Percentiles rank a stretch among this genome's conserved stretches.
phyloP scores from a whole-genome alignment of 2,888 invertebrate genomes.

The Venustoraphidia nigricollis region DNA sequence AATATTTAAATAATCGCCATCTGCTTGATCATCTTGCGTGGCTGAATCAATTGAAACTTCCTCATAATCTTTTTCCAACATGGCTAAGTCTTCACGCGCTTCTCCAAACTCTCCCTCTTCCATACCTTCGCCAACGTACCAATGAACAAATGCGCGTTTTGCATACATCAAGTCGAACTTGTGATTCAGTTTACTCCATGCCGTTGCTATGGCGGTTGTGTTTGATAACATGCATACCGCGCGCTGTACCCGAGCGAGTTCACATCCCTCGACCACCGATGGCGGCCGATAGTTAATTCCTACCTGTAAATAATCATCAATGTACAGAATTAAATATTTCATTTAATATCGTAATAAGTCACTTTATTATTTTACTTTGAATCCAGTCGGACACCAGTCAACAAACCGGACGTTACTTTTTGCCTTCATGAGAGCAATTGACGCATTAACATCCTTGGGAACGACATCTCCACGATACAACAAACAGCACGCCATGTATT shows the following conservation, averaged over 20 bases:
- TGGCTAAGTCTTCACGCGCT: constrained; percentile 62
- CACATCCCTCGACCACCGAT: constrained; percentile 39
- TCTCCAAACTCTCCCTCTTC: constrained; percentile 72
- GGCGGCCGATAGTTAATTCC: constrained; percentile 79
- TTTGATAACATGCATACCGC: constrained; percentile 85
- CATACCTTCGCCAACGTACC: constrained; percentile 69
- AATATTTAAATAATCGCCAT: constrained; percentile 1
- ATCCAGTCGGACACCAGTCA: constrained; percentile 91
- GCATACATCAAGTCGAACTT: constrained; percentile 93
- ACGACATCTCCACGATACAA: constrained; percentile 83
- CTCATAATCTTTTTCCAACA: constrained; percentile 57
- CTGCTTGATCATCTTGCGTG: constrained; percentile 13
- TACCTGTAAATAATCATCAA: constrained; percentile 19
- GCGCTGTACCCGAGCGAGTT: constrained; percentile 66
- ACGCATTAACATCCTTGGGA: constrained; percentile 75
- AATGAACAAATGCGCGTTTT: constrained; percentile 89
- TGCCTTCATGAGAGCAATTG: constrained; percentile 63
- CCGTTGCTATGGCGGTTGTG: constrained; percentile 80
- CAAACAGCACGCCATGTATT: constrained; percentile 83
- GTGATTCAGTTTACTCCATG: constrained; percentile 78
- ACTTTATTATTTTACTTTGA: constrained; percentile 61
- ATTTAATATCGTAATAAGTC: too few species aligned
- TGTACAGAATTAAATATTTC: too few species aligned
- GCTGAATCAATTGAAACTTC: constrained; percentile 52
- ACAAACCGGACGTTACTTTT: constrained; percentile 72